Conservation (phyloP, 1,140 invertebrate species). For the Bombus huntii region DNA sequence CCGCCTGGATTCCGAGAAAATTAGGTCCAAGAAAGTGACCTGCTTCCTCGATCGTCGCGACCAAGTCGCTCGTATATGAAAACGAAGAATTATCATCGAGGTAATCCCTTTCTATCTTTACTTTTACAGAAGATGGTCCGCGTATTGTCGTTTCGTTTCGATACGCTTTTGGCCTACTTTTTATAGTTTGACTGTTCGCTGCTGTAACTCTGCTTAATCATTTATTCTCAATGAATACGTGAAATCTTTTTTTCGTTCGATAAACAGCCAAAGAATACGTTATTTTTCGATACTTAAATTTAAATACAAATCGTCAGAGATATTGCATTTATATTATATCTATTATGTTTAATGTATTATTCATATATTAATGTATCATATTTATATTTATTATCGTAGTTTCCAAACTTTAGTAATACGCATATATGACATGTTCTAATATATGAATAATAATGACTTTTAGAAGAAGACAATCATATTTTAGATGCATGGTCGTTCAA, state of each 20-base stretch:
- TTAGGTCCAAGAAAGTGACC: constrained; percentile 17
- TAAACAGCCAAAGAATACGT: not conserved
- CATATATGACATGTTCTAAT: too few species aligned
- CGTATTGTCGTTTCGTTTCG: not conserved
- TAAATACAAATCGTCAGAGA: not conserved
- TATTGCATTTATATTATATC: not conserved
- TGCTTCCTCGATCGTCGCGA: not conserved
- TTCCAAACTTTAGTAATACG: too few species aligned
- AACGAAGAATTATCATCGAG: constrained; percentile 3
- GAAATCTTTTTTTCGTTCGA: not conserved
- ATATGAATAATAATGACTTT: too few species aligned
- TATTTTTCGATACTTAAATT: too few species aligned
- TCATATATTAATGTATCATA: not conserved
- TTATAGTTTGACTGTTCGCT: not conserved
- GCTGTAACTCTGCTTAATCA: constrained; percentile 9
- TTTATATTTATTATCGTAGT: too few species aligned
- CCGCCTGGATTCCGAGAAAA: not conserved
- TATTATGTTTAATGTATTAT: not conserved
- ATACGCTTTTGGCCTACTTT: constrained; percentile 4
- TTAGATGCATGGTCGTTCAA: too few species aligned
- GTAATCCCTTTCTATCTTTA: not conserved
- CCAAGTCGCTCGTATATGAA: not conserved
- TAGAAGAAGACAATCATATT: too few species aligned
- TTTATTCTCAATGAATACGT: not conserved
- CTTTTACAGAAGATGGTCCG: not conserved